Evolutionary conservation across 2,888 invertebrate genomes (phyloP).

Genomic region (Drosophila anomalata): DNA sequence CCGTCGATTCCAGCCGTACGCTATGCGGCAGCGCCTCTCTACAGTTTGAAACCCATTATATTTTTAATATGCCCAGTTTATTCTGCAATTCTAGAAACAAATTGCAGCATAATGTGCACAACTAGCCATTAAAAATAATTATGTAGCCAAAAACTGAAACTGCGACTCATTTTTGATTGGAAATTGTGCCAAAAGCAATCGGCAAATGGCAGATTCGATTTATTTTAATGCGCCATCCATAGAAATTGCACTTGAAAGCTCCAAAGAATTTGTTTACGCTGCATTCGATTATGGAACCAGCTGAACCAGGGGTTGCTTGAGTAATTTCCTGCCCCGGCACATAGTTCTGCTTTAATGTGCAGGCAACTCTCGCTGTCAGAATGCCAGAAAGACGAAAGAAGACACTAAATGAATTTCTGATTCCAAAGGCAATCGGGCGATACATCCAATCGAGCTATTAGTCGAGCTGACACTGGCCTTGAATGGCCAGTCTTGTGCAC

Average conservation of each 20-base stretch:
- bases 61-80: no score
- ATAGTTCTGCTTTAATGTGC: constrained; percentile 10
- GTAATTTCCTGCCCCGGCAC: neutral
- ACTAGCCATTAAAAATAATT: neutral
- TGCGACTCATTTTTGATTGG: constrained; percentile 23
- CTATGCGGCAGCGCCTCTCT: no score
- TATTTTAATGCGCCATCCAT: constrained; percentile 40
- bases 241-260: constrained; percentile 47
- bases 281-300: constrained; percentile 9
- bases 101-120: neutral
- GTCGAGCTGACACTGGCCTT: constrained; percentile 65
- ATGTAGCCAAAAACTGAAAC: constrained; percentile 2
- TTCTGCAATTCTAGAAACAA: neutral
- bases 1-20: no score
- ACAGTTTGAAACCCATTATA: no score
- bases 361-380: constrained; percentile 44
- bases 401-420: constrained; percentile 55
- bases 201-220: constrained; percentile 18
- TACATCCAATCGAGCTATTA: constrained; percentile 61
- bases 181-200: constrained; percentile 2
- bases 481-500: constrained; percentile 45
- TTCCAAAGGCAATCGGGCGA: constrained; percentile 61
- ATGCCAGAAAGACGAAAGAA: constrained; percentile 51
- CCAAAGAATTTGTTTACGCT: constrained; percentile 25
- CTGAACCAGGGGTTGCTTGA: neutral